A percentile compares a stretch with the other conserved stretches of the same genome.
These are phyloP conservation scores for Manduca sexta DNA, from an alignment of 1,140 invertebrate genomes.

Conservation along the genomic window DNA sequence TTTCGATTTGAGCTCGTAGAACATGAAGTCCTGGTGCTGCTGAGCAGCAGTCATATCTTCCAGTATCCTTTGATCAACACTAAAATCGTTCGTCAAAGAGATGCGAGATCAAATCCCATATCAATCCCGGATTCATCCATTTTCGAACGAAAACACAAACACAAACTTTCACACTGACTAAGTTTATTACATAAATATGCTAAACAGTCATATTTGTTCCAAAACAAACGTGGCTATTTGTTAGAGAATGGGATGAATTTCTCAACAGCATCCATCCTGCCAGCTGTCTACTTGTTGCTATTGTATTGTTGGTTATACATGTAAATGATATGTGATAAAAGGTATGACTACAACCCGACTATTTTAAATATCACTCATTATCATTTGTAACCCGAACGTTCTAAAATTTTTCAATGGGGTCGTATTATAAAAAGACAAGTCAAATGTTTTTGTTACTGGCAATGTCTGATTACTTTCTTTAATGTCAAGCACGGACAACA, in stretches of 20 bases:
- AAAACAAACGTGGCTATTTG: conserved; percentile 47
- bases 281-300: conserved; percentile 69
- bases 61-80: conserved; percentile 71
- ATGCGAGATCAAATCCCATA: conserved; percentile 81
- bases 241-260: conserved; percentile 37
- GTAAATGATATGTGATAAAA: conserved; percentile 35
- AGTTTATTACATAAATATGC: conserved; percentile 27
- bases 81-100: conserved; percentile 75
- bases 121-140: conserved; percentile 82
- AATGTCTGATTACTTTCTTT: not conserved
- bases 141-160: conserved; percentile 59
- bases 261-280: conserved; percentile 60
- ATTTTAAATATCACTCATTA: conserved; percentile 23
- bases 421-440: not conserved
- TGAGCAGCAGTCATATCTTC: conserved; percentile 72
- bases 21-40: conserved; percentile 78
- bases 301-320: conserved; percentile 47
- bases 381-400: not conserved
- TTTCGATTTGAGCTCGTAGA: conserved; percentile 79
- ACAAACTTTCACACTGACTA: conserved; percentile 57
- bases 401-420: not conserved
- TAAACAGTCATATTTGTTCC: conserved; percentile 38
- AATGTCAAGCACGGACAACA: too few relatives aligned
- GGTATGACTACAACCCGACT: conserved; percentile 43
- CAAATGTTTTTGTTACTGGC: not conserved